Conservation (phyloP, 1,140 invertebrate species). For the Mya arenaria region DNA sequence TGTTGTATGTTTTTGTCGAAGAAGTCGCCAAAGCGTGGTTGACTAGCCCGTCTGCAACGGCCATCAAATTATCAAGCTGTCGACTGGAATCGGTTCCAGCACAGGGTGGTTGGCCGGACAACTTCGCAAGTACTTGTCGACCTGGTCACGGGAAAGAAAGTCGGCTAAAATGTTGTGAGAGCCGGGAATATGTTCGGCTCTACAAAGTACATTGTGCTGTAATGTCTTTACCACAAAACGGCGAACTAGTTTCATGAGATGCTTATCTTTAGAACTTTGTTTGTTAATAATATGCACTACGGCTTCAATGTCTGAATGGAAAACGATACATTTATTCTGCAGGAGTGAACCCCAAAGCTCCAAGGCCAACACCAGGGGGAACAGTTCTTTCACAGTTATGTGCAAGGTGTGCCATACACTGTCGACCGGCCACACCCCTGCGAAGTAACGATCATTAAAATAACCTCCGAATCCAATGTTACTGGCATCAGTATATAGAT, state of each 20-base stretch:
- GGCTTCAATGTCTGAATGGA: conserved; percentile 48
- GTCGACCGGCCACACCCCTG: no score
- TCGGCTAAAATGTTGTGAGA: no score
- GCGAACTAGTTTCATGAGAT: conserved; percentile 44
- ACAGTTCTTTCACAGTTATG: conserved; percentile 18
- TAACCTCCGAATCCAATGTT: conserved; percentile 33
- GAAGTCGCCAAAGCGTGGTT: background rate
- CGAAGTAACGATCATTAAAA: conserved; percentile 16
- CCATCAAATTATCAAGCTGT: background rate
- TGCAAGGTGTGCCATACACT: no score
- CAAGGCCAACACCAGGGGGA: conserved; percentile 22
- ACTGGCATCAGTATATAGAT: conserved; percentile 37
- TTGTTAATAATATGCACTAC: conserved; percentile 53
- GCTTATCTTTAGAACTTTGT: conserved; percentile 20
- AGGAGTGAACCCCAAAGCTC: background rate
- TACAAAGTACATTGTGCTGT: conserved; percentile 45
- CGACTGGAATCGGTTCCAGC: background rate
- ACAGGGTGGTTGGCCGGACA: conserved; percentile 15
- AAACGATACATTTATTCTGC: conserved; percentile 17
- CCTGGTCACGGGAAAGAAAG: conserved; percentile 46
- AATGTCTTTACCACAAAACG: conserved; percentile 27
- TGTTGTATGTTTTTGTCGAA: background rate
- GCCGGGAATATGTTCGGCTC: conserved; percentile 47
- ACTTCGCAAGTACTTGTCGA: background rate
- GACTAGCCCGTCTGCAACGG: background rate